Conservation (phyloP, 1,140 invertebrate species). For the Papilio xuthus region DNA sequence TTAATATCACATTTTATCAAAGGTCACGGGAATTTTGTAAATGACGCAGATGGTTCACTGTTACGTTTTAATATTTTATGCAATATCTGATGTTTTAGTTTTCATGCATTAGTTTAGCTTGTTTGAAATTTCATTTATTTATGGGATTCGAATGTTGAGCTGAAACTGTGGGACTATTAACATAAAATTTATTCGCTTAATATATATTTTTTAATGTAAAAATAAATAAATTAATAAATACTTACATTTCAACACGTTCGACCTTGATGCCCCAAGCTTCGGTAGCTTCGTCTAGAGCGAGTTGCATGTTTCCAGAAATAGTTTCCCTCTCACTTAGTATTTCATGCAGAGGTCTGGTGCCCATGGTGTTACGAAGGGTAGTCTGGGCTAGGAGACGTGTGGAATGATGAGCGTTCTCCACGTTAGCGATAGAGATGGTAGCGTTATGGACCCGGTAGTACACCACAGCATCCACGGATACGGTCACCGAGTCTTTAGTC, state of each 20-base stretch:
- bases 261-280: slow-evolving; percentile 98
- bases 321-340: slow-evolving; percentile 97
- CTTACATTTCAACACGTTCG: slow-evolving; percentile 97
- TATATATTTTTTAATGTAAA: neutral
- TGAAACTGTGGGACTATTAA: no score
- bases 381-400: slow-evolving; percentile 94
- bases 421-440: slow-evolving; percentile 97
- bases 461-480: slow-evolving; percentile 96
- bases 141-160: no score
- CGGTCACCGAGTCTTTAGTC: slow-evolving; percentile 97
- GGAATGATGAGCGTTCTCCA: slow-evolving; percentile 97
- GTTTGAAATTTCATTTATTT: no score
- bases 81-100: no score
- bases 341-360: slow-evolving; percentile 96
- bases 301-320: slow-evolving; percentile 94
- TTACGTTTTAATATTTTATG: neutral
- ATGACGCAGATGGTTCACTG: neutral
- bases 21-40: neutral
- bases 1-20: neutral
- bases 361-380: slow-evolving; percentile 96
- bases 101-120: no score
- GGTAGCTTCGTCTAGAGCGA: slow-evolving; percentile 94
- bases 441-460: slow-evolving; percentile 98
- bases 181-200: no score
- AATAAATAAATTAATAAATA: slow-evolving; percentile 45